Base-by-base conservation (phyloP, 2,797 vertebrate genomes). In the Coluber constrictor region DNA sequence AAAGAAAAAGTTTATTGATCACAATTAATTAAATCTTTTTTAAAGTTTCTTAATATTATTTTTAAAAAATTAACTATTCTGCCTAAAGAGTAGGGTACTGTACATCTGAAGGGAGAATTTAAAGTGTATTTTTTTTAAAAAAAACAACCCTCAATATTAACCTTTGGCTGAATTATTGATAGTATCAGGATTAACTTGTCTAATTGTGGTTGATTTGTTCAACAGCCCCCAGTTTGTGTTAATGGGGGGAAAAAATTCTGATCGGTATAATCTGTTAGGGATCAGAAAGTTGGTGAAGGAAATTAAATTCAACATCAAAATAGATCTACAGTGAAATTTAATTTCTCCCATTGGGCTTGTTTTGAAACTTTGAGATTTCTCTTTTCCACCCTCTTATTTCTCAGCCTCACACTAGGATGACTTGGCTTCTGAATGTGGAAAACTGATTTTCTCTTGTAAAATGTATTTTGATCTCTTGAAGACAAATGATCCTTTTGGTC, bases 271-370 rank as follows among this genome's bases (percentile, higher is more conserved):
- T 91, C 88, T 92, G 89, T 57, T 91, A 43, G 91, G 25, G 79
- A 94, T 93, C 70, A 94, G 94, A 92, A 51, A 0, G 15, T 0
- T 93, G 47, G 11, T 90, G n/a, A 92, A 94, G 74, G 5, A 96
- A 93, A 94, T n/a, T 61, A 91, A 94, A 94, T 54, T 51, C 18
- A 94, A 88, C 27, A 94, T 86, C 55, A 94, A 95, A 96, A 92
- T 7, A 95, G 92, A 88, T 37, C 27, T 87, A 86, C 83, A 47
- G 18, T 94, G 54, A 89, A 94, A 91, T 94, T 93, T 87, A 86
- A 61, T 94, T 95, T 95, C 29, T 23, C 92, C 32, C 90, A 13
- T 93, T 63, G 61, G 66, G 51, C 2, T 87, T 93, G 20, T 79
- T 95, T 92, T 94, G 23, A 91, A 86, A 56, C 57, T 92, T 92